These are phyloP conservation scores for Polypterus senegalus DNA, from an alignment of 2,113 vertebrate species.

Conservation along the genomic window DNA sequence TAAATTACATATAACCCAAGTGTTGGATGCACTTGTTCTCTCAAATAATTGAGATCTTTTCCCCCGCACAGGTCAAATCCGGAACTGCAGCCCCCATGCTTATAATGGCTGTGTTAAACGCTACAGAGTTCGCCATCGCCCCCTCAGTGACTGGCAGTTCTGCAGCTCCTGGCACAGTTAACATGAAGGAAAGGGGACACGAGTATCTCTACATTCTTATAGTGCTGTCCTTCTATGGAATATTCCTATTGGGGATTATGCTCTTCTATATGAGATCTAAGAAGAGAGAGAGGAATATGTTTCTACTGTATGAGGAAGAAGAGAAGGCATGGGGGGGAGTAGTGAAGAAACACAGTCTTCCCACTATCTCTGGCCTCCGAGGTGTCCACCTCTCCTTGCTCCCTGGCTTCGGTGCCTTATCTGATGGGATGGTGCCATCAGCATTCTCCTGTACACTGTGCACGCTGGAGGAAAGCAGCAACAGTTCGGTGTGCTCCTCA, in stretches of 20 bases:
- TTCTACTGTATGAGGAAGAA: constrained; percentile 80
- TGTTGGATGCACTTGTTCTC: too few relatives aligned
- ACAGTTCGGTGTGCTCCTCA: constrained; percentile 79
- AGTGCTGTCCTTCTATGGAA: constrained; percentile 83
- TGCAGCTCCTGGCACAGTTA: constrained; percentile 15
- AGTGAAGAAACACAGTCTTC: constrained; percentile 51
- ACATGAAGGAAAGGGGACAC: constrained; percentile 36
- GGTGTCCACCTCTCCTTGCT: constrained; percentile 49
- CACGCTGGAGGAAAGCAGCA: constrained; percentile 76
- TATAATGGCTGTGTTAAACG: constrained; percentile 65
- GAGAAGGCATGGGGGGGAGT: constrained; percentile 75
- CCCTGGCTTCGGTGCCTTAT: constrained; percentile 49
- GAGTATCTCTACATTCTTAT: constrained; percentile 81
- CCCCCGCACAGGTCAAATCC: too few relatives aligned
- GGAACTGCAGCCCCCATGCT: constrained; percentile 25
- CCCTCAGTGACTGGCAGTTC: constrained; percentile 11
- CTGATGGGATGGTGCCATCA: constrained; percentile 54
- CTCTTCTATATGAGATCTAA: constrained; percentile 86
- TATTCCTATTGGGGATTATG: constrained; percentile 84
- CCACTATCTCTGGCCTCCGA: constrained; percentile 37
- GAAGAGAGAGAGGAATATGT: constrained; percentile 69
- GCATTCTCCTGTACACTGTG: constrained; percentile 73
- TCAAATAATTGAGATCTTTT: too few relatives aligned
- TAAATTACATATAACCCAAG: too few relatives aligned
- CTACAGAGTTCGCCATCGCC: constrained; percentile 31